Base-by-base conservation (phyloP, 2,113 vertebrate species). In the Geococcyx californianus region DNA sequence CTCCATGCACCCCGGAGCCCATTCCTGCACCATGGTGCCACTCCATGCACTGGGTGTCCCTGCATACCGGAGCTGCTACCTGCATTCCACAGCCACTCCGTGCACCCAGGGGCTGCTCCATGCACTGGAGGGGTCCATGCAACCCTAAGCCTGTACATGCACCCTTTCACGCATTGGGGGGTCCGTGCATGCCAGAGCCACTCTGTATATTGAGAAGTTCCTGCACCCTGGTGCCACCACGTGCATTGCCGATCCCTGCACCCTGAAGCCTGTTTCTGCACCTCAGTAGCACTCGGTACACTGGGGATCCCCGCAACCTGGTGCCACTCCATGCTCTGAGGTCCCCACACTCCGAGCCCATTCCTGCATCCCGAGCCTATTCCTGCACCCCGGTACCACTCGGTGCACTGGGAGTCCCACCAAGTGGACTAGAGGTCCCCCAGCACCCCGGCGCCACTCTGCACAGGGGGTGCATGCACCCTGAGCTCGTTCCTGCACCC, bases 11-110 rank as follows among this genome's bases (percentile, higher is more conserved):
- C 51, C 51, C 51, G 14, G 16, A 28, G 51, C 26, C 52, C 2
- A 2, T 10, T 23, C 0, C 0, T 8, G 66, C 45, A 38, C 17
- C 36, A 47, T 13, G 5, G 18, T 51, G 18, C 23, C 47, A 3
- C 1, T 24, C 14, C 10, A 7, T 17, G 28, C 28, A 9, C 45
- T 47, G 13, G 44, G 31, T 4, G 25, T 36, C 26, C 44, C 6
- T 60, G 25, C 42, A 42, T 11, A 10, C 40, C 40, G 13, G 40
- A 42, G 40, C 40, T 42, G 40, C 40, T 42, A 42, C 40, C 40
- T 42, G 40, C 40, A 42, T 42, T 13, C 40, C 5, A 0, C 44
- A 45, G 44, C 44, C 44, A 12, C 17, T 31, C 20, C 36, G 10
- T 25, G 59, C 24, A 55, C 16, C 6, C 40, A 52, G 1, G 0